Evolutionary conservation across 2,888 invertebrate species (phyloP).

Genomic region (Cantharis rustica): DNA sequence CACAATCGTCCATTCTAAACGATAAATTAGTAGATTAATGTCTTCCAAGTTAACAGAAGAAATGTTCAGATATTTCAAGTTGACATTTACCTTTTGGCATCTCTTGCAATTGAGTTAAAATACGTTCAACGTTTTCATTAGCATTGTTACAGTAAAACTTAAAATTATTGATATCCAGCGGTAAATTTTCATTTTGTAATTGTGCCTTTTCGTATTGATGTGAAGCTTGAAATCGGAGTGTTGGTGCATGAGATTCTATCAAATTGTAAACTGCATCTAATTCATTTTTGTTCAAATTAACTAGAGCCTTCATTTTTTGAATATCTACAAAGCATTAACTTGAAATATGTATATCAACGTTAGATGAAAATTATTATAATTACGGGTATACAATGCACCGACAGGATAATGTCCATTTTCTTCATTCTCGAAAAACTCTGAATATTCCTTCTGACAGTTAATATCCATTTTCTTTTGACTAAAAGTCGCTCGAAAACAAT

Average conservation of each 20-base stretch:
- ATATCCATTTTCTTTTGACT: background rate
- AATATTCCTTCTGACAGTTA: background rate
- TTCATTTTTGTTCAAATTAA: constrained; percentile 41
- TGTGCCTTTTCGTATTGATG: constrained; percentile 42
- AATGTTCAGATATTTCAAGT: background rate
- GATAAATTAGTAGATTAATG: background rate
- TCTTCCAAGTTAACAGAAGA: background rate
- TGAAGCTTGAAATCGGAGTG: constrained; percentile 44
- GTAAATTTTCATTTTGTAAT: constrained; percentile 23
- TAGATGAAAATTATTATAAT: background rate
- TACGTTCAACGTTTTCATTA: constrained; percentile 33
- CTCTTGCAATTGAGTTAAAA: constrained; percentile 45
- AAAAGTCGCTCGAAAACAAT: background rate
- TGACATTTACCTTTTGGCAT: constrained; percentile 53
- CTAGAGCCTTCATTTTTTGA: constrained; percentile 37
- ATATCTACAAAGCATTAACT: constrained; percentile 3
- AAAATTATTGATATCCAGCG: constrained; percentile 41
- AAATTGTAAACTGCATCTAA: constrained; percentile 46
- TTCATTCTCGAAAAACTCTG: constrained; percentile 9
- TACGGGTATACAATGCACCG: constrained; percentile 33
- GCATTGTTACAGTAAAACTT: constrained; percentile 40
- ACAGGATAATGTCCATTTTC: constrained; percentile 28
- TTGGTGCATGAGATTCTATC: constrained; percentile 49
- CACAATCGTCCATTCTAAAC: constrained; percentile 67
- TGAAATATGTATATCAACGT: background rate